Conservation (phyloP, 2,797 vertebrate genomes). For the Poeciliopsis turneri region DNA sequence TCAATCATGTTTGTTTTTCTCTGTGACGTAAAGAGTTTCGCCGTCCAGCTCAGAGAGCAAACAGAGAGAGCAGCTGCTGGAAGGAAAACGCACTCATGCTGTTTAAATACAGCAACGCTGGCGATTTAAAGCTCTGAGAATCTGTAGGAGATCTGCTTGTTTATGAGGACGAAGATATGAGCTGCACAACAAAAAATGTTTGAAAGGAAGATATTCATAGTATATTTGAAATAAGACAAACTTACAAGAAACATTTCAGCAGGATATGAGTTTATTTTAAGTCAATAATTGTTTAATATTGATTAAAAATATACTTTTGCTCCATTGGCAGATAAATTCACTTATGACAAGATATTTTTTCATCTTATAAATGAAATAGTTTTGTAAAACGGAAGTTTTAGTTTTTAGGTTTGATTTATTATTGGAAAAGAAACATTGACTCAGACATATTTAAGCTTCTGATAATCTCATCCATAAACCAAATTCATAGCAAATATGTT, state of each 20-base stretch:
- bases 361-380: too few species aligned
- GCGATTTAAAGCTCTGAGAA: not conserved
- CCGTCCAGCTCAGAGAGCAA: constrained; percentile 21
- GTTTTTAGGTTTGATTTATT: not conserved
- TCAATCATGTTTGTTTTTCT: constrained; percentile 67
- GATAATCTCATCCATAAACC: not conserved
- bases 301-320: too few species aligned
- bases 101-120: not conserved
- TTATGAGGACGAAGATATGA: not conserved
- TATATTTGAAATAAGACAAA: too few species aligned
- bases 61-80: constrained; percentile 1
- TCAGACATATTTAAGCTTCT: not conserved
- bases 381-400: not conserved
- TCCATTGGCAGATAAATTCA: too few species aligned
- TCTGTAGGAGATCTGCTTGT: not conserved
- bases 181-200: not conserved
- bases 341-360: too few species aligned
- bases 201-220: not conserved
- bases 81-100: not conserved
- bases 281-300: too few species aligned
- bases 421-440: not conserved
- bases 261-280: too few species aligned
- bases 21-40: constrained; percentile 23
- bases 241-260: too few species aligned
- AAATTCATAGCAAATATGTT: not conserved